Evolutionary conservation across 2,888 invertebrate species (phyloP), one percentile per base, ranked within the genome.

Genomic region (Hybos culiciformis): DNA sequence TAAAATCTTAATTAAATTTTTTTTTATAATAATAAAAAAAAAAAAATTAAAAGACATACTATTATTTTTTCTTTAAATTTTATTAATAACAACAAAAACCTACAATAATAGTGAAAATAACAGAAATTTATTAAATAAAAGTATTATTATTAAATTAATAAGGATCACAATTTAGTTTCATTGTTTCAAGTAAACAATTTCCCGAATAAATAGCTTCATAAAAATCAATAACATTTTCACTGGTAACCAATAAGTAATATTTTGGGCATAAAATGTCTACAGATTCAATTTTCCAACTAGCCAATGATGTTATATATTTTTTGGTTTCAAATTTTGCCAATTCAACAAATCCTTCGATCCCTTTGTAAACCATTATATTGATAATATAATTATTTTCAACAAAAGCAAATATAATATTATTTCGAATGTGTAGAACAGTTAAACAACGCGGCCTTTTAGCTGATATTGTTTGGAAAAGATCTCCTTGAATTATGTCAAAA

Each of bases 321-420:
- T 46, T 34, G 1, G 45, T 45, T 3, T 47, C 41, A 15, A 64
- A 56, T n/a, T 51, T 49, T 0, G 57, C 45, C 37, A 63, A 58
- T 1, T 56, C 54, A 23, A 57, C 54, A 49, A 68, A 68, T 1
- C 67, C 68, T 47, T 61, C 56, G 4, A 62, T 53, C 5, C 67
- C 68, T 6, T 57, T 58, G 42, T 67, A 67, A 19, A 52, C 51
- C 2, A 60, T 48, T 8, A 65, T 51, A 4, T 58, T 53, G 12
- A 63, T 47, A 1, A 37, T 43, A 15, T 56, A 53, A 15, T 57
- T 56, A 24, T 53, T 51, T 54, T 73, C 71, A 21, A 72, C 55
- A 47, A 70, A 72, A 11, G 64, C 61, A 14, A 74, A 50, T n/a
- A 74, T 51, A 1, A 70, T 71, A 52, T 72, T 70, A 21, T 69